These are phyloP conservation scores for Neodon shergylaensis DNA, from an alignment of 2,113 vertebrate genomes.

Conservation along the genomic window DNA sequence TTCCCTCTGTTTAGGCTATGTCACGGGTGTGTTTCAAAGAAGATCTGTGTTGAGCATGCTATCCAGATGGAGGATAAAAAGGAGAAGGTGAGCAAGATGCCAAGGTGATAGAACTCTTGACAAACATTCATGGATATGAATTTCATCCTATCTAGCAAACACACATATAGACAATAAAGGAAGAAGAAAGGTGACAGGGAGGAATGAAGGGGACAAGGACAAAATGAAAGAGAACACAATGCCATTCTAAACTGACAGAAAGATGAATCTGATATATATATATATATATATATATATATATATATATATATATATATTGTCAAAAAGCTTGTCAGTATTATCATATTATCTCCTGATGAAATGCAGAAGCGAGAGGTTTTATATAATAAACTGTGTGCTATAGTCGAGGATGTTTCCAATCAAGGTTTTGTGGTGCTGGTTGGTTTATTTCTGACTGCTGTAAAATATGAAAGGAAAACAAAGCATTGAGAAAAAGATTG, in stretches of 20 bases:
- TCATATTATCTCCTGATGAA: background rate
- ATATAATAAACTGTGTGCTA: background rate
- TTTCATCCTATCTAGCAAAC: background rate
- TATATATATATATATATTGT: background rate
- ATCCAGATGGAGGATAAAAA: background rate
- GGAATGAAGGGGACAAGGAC: background rate
- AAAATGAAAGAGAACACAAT: background rate
- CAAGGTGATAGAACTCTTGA: too few relatives aligned
- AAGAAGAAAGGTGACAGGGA: too few relatives aligned
- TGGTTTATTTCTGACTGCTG: background rate
- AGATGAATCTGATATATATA: background rate
- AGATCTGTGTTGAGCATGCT: background rate
- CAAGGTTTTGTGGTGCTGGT: background rate
- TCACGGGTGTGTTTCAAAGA: background rate
- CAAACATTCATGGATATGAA: too few relatives aligned
- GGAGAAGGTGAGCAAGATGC: background rate
- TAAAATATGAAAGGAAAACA: background rate
- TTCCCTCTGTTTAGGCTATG: background rate
- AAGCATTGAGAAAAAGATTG: background rate
- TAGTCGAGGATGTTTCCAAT: background rate
- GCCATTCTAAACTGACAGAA: background rate
- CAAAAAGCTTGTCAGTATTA: background rate
- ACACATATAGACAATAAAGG: background rate
- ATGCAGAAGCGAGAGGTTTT: background rate
- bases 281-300: background rate